These are phyloP conservation scores for Glaucidium brasilianum DNA, from an alignment of 2,113 vertebrate genomes.

Conservation along the genomic window DNA sequence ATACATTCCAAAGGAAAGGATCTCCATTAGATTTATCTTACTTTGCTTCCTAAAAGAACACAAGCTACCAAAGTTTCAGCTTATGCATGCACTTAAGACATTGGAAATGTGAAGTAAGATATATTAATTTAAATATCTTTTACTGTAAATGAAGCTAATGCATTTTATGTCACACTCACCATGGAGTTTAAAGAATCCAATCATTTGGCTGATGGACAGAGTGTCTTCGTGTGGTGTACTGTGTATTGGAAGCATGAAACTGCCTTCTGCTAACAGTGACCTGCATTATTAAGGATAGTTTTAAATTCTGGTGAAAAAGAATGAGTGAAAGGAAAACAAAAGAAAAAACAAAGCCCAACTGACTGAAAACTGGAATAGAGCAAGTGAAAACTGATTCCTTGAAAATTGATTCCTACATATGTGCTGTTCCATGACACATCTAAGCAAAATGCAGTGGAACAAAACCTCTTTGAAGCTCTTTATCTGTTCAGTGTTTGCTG, in stretches of 20 bases:
- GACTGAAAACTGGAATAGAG: neutral
- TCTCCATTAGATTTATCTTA: neutral
- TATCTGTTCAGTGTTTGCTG: neutral
- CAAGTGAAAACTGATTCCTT: neutral
- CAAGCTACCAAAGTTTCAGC: neutral
- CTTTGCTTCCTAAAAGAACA: neutral
- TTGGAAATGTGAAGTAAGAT: neutral
- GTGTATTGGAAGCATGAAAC: neutral
- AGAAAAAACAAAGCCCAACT: neutral
- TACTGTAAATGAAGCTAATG: neutral
- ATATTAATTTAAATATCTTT: neutral
- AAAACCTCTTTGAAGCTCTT: conserved; percentile 31
- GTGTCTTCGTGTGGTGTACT: neutral
- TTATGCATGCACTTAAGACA: neutral
- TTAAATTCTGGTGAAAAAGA: neutral
- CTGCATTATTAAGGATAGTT: neutral
- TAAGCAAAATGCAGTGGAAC: neutral
- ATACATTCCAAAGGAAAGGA: neutral
- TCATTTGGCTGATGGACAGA: neutral
- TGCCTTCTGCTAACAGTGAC: neutral
- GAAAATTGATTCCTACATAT: neutral
- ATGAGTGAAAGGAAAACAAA: neutral
- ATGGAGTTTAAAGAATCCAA: neutral
- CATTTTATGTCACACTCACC: neutral
- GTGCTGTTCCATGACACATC: neutral